Evolutionary conservation across 2,797 vertebrate species (phyloP), one percentile per base, ranked within the genome.

Genomic region (Diglossa cyanea): DNA sequence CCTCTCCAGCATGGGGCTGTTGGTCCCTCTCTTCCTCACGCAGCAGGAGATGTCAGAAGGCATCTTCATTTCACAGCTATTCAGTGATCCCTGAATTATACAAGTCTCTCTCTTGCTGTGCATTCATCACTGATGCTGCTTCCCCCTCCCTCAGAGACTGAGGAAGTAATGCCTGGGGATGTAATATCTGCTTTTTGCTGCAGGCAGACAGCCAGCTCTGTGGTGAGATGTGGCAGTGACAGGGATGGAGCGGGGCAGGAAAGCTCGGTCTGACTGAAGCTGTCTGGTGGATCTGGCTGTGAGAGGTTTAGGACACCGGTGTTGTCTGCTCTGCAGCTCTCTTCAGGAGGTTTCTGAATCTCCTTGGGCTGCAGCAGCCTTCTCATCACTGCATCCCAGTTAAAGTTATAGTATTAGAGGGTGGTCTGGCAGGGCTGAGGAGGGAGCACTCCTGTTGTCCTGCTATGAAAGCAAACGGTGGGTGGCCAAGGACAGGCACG

Each of bases 11-110:
- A 8, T 48, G 11, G 40, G 62, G 63, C 71, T 68, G 33, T 63
- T 94, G 66, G 66, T 89, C 47, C 70, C 71, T 11, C 54, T 94
- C 81, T 71, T 73, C 66, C 70, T 87, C 88, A 33, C 25, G 3
- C 61, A 47, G 76, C 74, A 65, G 86, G 86, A 93, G 67, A 92
- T 93, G 88, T 94, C 92, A 94, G 92, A 92, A 93, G 87, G 95
- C 93, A 95, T 87, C 86, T 94, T 95, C 93, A 86, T 94, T 90
- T 93, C 7, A 0, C 90, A 90, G 90, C 83, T 88, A 82, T 82
- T 96, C 94, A 86, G 93, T 90, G 88, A 81, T 93, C 92, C 90
- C 85, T 94, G 83, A 96, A 92, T 90, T 89, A 90, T 45, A 88
- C 68, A 51, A 80, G 80, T 77, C 88, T 91, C 72, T 77, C 78